Percentiles rank a stretch among this genome's conserved stretches.
Conservation (phyloP, 2,113 vertebrate genomes). For the Gambusia holbrooki region DNA sequence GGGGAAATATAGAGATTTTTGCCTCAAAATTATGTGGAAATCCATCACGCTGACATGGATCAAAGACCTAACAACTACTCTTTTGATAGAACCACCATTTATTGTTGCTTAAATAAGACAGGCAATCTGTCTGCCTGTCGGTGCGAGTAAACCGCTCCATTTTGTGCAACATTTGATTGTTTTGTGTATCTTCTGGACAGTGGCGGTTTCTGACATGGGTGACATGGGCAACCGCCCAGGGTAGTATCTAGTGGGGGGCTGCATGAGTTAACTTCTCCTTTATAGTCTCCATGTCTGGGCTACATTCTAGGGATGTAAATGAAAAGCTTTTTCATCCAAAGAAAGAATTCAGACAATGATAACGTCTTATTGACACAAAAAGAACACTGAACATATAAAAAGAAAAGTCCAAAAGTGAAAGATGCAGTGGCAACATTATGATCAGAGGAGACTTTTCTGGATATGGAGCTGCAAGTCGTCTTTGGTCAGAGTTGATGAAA, state of each 20-base stretch:
- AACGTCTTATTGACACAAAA: not conserved
- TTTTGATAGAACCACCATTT: not conserved
- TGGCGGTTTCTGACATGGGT: too few species aligned
- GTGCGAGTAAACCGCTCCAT: too few species aligned
- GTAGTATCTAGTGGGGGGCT: too few species aligned
- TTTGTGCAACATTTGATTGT: not conserved
- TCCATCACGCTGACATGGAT: not conserved
- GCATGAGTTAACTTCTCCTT: too few species aligned
- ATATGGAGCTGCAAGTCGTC: too few species aligned
- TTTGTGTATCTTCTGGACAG: not conserved
- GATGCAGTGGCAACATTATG: not conserved
- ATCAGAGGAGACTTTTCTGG: not conserved
- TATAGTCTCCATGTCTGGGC: not conserved
- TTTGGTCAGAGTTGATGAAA: not conserved
- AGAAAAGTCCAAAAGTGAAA: too few species aligned
- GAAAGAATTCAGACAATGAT: not conserved
- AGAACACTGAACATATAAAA: too few species aligned
- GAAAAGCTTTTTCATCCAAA: not conserved
- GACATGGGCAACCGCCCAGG: too few species aligned
- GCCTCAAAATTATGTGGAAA: not conserved
- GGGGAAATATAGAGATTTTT: not conserved
- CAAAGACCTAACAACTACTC: not conserved
- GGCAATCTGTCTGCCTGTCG: too few species aligned
- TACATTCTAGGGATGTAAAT: not conserved
- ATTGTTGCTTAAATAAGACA: not conserved